These are phyloP conservation scores for Porites lutea DNA, from an alignment of 64 coral and sea anemone genomes.

Conservation along the genomic window DNA sequence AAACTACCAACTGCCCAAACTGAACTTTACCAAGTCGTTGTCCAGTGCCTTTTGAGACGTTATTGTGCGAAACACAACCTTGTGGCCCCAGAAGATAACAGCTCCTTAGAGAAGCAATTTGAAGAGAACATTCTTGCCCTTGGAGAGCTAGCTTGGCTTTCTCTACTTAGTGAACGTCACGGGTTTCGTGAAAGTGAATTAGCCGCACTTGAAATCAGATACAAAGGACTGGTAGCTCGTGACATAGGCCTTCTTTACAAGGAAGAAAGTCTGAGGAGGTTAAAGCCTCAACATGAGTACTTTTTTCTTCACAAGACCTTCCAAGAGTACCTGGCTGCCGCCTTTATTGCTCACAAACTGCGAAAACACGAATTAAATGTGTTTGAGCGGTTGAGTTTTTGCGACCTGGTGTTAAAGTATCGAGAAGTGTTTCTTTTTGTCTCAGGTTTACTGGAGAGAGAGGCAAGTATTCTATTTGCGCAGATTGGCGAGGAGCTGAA, in stretches of 20 bases:
- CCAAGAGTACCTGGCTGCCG: conserved; percentile 10
- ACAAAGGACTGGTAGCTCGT: neutral
- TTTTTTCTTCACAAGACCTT: conserved; percentile 33
- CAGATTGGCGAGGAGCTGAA: neutral
- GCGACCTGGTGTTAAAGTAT: neutral
- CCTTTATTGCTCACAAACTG: neutral
- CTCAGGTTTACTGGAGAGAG: neutral
- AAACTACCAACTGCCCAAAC: conserved; percentile 32
- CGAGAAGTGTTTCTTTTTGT: conserved; percentile 21
- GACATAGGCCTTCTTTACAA: neutral
- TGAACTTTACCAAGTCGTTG: conserved; percentile 35
- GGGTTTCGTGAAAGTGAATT: neutral
- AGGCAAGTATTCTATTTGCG: conserved; percentile 4
- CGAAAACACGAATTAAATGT: neutral
- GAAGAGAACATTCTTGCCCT: neutral
- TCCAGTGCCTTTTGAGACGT: neutral
- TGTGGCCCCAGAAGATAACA: neutral
- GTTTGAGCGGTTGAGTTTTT: too few relatives aligned
- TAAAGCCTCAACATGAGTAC: neutral
- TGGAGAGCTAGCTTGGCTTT: neutral
- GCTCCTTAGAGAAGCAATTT: neutral
- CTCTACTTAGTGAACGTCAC: neutral
- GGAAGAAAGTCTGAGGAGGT: neutral
- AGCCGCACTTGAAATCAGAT: neutral
- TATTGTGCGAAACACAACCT: neutral